Evolutionary conservation across 2,888 invertebrate genomes (phyloP).

Genomic region (Carpatolechia fugitivella): DNA sequence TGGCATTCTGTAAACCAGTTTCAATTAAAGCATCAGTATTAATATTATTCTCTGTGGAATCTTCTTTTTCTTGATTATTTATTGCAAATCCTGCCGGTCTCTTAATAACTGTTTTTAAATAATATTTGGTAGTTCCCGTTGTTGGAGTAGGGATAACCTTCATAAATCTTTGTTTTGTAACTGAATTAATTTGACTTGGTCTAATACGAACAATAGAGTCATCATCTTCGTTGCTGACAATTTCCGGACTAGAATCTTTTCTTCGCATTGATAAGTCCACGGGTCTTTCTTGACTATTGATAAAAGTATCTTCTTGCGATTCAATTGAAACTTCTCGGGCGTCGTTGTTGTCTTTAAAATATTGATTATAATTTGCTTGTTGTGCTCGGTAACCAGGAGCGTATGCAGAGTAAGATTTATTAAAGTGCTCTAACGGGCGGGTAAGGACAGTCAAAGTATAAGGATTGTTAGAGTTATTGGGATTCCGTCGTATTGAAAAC

Average conservation of each 20-base stretch:
- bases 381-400: constrained; percentile 27
- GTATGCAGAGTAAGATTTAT: constrained; percentile 30
- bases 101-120: constrained; percentile 54
- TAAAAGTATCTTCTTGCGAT: constrained; percentile 29
- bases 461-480: constrained; percentile 61
- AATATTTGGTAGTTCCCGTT: constrained; percentile 48
- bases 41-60: constrained; percentile 48
- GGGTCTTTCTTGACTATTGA: constrained; percentile 27
- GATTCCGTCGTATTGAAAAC: constrained; percentile 68
- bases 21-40: constrained; percentile 46
- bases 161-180: constrained; percentile 28
- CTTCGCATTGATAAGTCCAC: constrained; percentile 39
- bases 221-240: constrained; percentile 42
- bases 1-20: constrained; percentile 37
- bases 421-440: constrained; percentile 55
- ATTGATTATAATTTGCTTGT: constrained; percentile 29
- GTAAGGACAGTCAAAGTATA: constrained; percentile 68
- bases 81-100: constrained; percentile 49
- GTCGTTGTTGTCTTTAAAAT: constrained; percentile 42
- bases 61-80: constrained; percentile 33
- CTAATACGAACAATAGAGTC: constrained; percentile 39
- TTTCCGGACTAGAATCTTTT: constrained; percentile 41
- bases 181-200: constrained; percentile 34
- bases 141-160: constrained; percentile 30
- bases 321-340: constrained; percentile 36